Percentiles rank a stretch among this genome's conserved stretches.
Evolutionary conservation across 2,797 vertebrate species (phyloP).

Genomic region (Characodon lateralis): DNA sequence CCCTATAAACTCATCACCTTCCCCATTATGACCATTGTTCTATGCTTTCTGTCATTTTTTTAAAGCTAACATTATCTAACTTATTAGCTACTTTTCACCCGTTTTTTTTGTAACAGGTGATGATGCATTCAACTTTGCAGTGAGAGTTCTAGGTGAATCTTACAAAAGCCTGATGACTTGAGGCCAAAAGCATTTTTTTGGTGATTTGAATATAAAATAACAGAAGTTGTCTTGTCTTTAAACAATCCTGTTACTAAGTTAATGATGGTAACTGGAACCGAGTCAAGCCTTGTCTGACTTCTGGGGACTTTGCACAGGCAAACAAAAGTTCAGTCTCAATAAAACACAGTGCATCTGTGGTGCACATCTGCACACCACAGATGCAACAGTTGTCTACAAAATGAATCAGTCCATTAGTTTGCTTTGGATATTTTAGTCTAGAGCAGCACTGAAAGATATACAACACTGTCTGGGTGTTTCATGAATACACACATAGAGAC

Average conservation of each 20-base stretch:
- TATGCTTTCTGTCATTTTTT: neutral
- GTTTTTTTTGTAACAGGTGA: neutral
- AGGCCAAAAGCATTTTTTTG: neutral
- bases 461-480: neutral
- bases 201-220: neutral
- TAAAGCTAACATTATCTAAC: neutral
- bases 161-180: neutral
- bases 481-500: constrained; percentile 58
- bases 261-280: neutral
- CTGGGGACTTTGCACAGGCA: neutral
- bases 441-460: neutral
- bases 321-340: neutral
- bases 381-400: neutral
- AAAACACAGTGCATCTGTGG: neutral
- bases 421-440: constrained; percentile 14
- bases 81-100: neutral
- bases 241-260: neutral
- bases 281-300: neutral
- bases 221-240: neutral
- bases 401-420: neutral
- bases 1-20: too few relatives aligned
- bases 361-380: neutral
- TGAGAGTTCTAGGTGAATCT: neutral
- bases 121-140: neutral
- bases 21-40: neutral